Evolutionary conservation across 2,113 vertebrate genomes (phyloP), one percentile per base, ranked within the genome.

Genomic region (Gila orcuttii): DNA sequence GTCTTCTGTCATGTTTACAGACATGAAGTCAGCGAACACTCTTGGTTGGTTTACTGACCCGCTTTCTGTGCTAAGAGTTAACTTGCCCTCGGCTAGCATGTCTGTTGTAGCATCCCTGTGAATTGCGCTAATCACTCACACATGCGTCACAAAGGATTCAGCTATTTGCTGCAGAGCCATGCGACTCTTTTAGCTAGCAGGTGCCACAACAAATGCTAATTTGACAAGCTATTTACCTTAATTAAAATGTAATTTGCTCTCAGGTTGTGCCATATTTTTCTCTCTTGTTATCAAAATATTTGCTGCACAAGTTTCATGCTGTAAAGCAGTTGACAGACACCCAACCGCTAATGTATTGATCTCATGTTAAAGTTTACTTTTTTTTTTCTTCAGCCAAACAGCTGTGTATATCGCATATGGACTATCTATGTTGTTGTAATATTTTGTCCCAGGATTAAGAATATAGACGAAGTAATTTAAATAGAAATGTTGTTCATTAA

Each of bases 91-190:
- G 12, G 75, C n/a, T 75, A 39, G 36, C 15, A 33, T 39, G 42
- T 31, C 15, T 76, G 55, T 88, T 39, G 79, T 33, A 79, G 52
- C 17, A 15, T 31, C 50, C 15, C 11, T 39, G 55, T 74, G 42
- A 86, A 88, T 86, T 77, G 39, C n/a, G 12, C 42, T 83, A 83
- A 86, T 83, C 80, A 86, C 82, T 79, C 64, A 78, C 62, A 82
- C 71, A 12, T 21, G 8, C 25, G 1, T 36, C n/a, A 45, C 7
- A 21, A 57, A 55, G 23, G 50, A 21, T 31, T n/a, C 3, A 69
- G 57, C 28, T 28, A 66, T 79, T 85, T 68, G 45, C 17, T 52
- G 6, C 45, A 21, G 13, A 50, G 39, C 25, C 85, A 57, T 50
- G 47, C 0, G 19, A 42, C 28, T 31, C 66, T 21, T 31, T 57